Evolutionary conservation across 2,113 vertebrate species (phyloP).

Genomic region (Percopsis transmontana): DNA sequence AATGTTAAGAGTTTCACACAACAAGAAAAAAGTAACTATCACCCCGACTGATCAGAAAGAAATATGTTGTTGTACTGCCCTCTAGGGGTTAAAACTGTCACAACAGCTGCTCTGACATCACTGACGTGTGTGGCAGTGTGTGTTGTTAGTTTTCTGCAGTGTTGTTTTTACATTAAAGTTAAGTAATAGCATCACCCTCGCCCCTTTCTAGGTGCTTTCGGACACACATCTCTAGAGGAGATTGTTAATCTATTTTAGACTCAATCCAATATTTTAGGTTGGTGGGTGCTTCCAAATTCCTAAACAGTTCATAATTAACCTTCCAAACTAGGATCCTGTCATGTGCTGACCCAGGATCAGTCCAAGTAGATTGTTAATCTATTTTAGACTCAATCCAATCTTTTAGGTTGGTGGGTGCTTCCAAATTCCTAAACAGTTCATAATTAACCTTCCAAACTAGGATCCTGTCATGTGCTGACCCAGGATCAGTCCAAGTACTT

Average conservation of each 20-base stretch:
- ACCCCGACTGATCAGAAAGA: not conserved
- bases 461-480: not conserved
- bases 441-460: not conserved
- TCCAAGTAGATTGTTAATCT: no score
- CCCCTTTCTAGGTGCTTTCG: no score
- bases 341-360: not conserved
- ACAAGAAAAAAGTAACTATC: no score
- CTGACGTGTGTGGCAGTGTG: not conserved
- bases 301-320: not conserved
- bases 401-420: not conserved
- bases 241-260: no score
- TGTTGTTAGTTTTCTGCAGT: no score
- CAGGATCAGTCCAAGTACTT: conserved; percentile 77
- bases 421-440: not conserved
- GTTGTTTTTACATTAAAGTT: no score
- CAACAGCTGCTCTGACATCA: no score
- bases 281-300: not conserved
- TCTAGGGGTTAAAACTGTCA: not conserved
- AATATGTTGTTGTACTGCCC: not conserved
- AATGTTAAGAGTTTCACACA: no score
- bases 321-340: conserved; percentile 1
- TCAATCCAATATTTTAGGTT: not conserved
- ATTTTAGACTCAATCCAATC: no score
- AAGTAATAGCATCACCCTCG: no score
- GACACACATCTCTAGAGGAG: no score